Percentiles rank a stretch among this genome's conserved stretches.
These are phyloP conservation scores for Venusia cambrica DNA, from an alignment of 2,888 invertebrate species.

Conservation along the genomic window DNA sequence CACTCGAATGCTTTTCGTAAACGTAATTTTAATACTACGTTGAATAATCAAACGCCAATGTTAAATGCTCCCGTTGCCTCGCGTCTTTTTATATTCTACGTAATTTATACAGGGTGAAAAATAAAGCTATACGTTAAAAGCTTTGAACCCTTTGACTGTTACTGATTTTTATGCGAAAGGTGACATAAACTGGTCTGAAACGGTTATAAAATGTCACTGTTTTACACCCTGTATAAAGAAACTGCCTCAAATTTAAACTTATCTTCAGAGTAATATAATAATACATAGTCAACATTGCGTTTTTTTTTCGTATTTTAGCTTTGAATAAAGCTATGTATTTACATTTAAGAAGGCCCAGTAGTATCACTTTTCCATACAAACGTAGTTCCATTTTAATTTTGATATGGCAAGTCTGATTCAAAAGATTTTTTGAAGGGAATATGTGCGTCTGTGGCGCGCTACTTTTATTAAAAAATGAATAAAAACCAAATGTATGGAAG, in stretches of 20 bases:
- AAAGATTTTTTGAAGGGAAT: no score
- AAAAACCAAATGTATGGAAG: no score
- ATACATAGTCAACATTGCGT: constrained; percentile 30
- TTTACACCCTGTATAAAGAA: constrained; percentile 34
- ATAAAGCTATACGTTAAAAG: not conserved
- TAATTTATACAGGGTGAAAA: constrained; percentile 30
- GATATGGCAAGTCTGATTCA: no score
- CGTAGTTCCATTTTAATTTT: no score
- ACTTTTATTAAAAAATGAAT: no score
- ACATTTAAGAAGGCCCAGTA: constrained; percentile 36
- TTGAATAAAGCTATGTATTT: constrained; percentile 16
- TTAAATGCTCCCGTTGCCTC: constrained; percentile 53
- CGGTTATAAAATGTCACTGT: not conserved
- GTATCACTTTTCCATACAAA: no score
- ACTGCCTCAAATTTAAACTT: constrained; percentile 42
- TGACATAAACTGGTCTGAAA: no score
- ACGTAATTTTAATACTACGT: constrained; percentile 35
- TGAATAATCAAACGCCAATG: constrained; percentile 34
- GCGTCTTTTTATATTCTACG: constrained; percentile 32
- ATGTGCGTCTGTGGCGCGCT: no score
- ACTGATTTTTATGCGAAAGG: no score
- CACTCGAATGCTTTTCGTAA: constrained; percentile 37
- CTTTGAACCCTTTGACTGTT: no score
- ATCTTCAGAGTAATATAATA: constrained; percentile 44
- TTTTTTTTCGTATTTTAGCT: constrained; percentile 12